phyloP scores from a whole-genome alignment of 1,140 invertebrate species.

The Zelostemma sp. region DNA sequence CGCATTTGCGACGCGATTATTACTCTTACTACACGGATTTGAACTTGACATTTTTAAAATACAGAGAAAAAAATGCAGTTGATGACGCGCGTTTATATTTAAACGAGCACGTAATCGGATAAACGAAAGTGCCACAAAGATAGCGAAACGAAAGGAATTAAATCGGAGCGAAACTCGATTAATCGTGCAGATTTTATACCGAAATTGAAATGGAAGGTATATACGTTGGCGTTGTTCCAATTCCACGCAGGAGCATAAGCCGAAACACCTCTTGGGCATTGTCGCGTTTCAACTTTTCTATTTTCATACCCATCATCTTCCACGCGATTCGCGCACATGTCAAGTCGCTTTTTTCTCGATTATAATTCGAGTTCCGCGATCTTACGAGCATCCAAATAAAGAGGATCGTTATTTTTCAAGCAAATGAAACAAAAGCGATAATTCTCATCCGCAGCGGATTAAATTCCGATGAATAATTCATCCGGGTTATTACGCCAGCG shows the following conservation, averaged over 20 bases:
- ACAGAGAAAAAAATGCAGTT: background rate
- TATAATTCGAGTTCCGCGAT: background rate
- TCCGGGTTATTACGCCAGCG: background rate
- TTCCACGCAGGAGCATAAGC: conserved; percentile 6
- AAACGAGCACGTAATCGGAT: background rate
- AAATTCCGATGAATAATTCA: background rate
- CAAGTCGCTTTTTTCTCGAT: background rate
- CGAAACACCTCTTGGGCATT: conserved; percentile 3
- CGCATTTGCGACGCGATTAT: no score
- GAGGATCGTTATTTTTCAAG: no score
- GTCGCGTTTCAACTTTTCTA: conserved; percentile 1
- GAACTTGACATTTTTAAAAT: background rate
- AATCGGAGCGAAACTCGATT: conserved; percentile 3
- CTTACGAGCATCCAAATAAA: no score
- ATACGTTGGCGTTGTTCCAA: conserved; percentile 11
- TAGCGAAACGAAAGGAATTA: conserved; percentile 2
- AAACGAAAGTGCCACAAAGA: conserved; percentile 1
- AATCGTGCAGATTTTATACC: conserved; percentile 5
- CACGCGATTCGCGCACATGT: background rate
- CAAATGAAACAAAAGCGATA: no score
- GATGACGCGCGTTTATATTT: background rate
- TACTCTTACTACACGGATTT: no score
- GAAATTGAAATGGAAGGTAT: conserved; percentile 8
- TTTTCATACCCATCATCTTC: background rate
- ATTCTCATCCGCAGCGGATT: no score